Evolutionary conservation across 2,888 invertebrate species (phyloP), one percentile per base, ranked within the genome.

Genomic region (Carabus problematicus): DNA sequence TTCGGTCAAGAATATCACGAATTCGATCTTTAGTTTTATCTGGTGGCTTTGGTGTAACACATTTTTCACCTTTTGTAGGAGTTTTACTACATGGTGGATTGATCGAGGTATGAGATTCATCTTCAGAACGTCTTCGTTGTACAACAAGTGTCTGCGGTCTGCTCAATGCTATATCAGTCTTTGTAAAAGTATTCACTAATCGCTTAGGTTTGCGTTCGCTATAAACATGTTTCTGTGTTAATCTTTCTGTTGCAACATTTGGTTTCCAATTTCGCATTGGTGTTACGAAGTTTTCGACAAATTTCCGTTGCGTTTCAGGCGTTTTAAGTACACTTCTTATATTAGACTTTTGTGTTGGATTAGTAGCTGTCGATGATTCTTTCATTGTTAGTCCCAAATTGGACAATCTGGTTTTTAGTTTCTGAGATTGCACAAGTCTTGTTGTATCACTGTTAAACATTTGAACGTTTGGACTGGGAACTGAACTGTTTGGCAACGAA

Each of bases 391-490:
- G 49, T 40, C 12, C 16, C 9, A n/a, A 16, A 52, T 16, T 52
- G n/a, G 16, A 18, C 6, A 45, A 45, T 14, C n/a, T 78, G 76
- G n/a, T 69, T 70, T 70, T 78, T 78, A 1, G 74, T 72, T 67
- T 77, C 74, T 1, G 70, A 70, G 3, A 78, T 73, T 68, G 75
- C 79, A 78, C 78, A 81, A 60, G 78, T 29, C 29, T 29, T 29
- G 6, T 29, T 29, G 29, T 29, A 29, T 29, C 29, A 45, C 56
- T 70, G n/a, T 59, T 47, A 47, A 60, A 63, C 60, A 70, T 56
- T 60, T 64, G 43, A 11, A 43, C 54, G 9, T 62, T 55, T 4
- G 71, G 68, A 29, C 64, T 64, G 39, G 60, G n/a, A 2, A 29
- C 43, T 2, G 70, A 19, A 41, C 64, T 64, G 14, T 49, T 18